A percentile compares a stretch with the other conserved stretches of the same genome.
Conservation (phyloP, 1,140 invertebrate genomes). For the Periplaneta americana region DNA sequence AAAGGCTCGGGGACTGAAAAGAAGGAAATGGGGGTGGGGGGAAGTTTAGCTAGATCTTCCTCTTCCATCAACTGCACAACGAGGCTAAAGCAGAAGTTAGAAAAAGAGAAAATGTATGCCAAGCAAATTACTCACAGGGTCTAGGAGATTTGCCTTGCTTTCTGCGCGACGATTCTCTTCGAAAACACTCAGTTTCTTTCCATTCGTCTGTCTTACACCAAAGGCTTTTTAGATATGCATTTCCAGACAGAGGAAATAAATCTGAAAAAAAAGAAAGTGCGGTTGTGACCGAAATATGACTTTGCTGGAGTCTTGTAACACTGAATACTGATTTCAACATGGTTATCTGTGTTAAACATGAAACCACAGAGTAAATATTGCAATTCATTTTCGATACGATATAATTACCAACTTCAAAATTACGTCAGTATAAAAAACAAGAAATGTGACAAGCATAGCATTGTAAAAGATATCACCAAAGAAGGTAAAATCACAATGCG, state of each 20-base stretch:
- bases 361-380: no score
- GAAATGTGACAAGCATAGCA: no score
- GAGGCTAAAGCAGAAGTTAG: background rate
- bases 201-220: background rate
- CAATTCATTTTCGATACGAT: no score
- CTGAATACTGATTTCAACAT: background rate
- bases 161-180: background rate
- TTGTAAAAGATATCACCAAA: no score
- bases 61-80: background rate
- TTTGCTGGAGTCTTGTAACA: background rate
- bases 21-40: background rate
- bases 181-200: background rate
- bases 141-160: background rate
- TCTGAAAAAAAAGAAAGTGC: background rate
- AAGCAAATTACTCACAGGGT: background rate
- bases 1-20: background rate
- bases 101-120: background rate
- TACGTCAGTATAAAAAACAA: no score
- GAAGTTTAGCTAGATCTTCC: background rate
- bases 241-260: background rate
- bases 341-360: background rate
- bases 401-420: no score
- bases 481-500: no score
- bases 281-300: background rate
- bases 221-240: background rate